phyloP scores from a whole-genome alignment of 37 sponge, comb jelly and placozoan species.

The Amphimedon queenslandica region DNA sequence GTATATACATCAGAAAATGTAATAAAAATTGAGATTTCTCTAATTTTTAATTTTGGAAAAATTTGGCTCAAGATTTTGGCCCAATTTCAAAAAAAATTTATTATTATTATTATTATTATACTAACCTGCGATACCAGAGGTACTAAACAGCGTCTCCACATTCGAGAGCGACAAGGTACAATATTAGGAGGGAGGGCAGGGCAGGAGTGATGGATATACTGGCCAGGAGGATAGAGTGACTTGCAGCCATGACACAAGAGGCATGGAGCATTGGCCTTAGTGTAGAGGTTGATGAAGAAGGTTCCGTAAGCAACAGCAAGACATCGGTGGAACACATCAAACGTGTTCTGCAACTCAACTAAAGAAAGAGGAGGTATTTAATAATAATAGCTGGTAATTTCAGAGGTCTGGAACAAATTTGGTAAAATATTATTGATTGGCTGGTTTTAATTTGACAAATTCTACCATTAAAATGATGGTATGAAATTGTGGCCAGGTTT shows the following conservation, averaged over 20 bases:
- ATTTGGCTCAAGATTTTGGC: no score
- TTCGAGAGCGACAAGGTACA: slow-evolving; percentile 69
- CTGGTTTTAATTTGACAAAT: no score
- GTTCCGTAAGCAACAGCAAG: slow-evolving; percentile 69
- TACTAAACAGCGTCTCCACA: slow-evolving; percentile 73
- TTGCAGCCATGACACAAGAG: slow-evolving; percentile 72
- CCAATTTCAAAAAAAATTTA: no score
- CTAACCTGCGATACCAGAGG: slow-evolving; percentile 67
- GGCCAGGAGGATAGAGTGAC: slow-evolving; percentile 66
- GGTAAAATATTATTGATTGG: no score
- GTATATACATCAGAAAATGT: no score
- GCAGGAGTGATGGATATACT: slow-evolving; percentile 76
- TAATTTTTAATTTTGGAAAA: no score
- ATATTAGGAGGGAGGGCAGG: slow-evolving; percentile 59
- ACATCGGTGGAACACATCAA: slow-evolving; percentile 73
- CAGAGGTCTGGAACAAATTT: no score
- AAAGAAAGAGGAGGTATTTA: background rate
- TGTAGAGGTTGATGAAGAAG: slow-evolving; percentile 71
- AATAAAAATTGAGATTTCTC: no score
- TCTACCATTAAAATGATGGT: no score
- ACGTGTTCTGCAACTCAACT: slow-evolving; percentile 66
- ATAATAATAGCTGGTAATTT: no score
- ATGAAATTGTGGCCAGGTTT: no score
- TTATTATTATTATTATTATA: no score
- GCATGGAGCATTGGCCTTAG: slow-evolving; percentile 73